Evolutionary conservation across 2,797 vertebrate genomes (phyloP), one percentile per base, ranked within the genome.

Genomic region (Enteromius anoplus): DNA sequence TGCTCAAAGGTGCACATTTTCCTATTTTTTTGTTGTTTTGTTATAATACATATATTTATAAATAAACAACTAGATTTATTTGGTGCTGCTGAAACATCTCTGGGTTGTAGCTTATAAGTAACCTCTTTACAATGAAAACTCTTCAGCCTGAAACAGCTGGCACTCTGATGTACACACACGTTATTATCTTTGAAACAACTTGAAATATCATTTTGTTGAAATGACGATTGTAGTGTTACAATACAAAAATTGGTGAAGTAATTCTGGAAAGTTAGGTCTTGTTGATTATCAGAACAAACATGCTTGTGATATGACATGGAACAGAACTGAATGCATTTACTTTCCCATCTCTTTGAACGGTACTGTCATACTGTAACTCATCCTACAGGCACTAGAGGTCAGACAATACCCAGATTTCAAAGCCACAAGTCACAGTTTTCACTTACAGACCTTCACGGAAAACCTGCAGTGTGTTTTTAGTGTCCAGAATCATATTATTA

Each of bases 361-460:
- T 58, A 21, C 29, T 19, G 7, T 58, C 15, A 49, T 49, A 29
- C n/a, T 87, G 83, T 68, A 86, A 62, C 2, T 79, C 70, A 62
- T 10, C 40, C 47, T 32, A 55, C 0, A 66, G 23, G 40, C 86
- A 87, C 80, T 80, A 87, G 86, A 80, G 80, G 83, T 83, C 86
- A 83, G 83, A 51, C 72, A 51, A 77, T 26, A 77, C 29, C 77
- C 79, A 80, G 3, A 37, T 34, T 68, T 86, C 62, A 17, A 71
- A 53, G 2, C 5, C 14, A 26, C n/a, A 14, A 1, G 23, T 19
- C 29, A 11, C 2, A 3, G 45, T 1, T 62, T 29, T 72, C 47
- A 51, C 47, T 34, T 47, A 6, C 26, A 72, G 4, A 60, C 11
- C 23, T 14, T 60, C n/a, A 14, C 15, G 26, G 40, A 45, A 45